These are phyloP conservation scores for Gracilinanus agilis DNA, from an alignment of 2,113 vertebrate species.

Conservation along the genomic window DNA sequence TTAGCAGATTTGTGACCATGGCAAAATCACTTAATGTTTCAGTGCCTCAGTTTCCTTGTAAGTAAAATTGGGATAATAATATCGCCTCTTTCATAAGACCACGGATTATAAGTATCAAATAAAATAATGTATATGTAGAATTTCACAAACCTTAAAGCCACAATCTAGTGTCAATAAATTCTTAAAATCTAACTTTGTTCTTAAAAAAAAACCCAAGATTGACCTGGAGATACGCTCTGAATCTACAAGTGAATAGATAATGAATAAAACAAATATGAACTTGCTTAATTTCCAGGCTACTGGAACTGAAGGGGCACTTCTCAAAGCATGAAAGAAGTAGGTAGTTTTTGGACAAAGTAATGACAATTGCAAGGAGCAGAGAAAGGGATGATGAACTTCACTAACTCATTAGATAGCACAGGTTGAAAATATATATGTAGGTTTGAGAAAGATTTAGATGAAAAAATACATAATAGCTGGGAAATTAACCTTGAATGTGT, in stretches of 20 bases:
- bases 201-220: background rate
- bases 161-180: background rate
- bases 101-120: background rate
- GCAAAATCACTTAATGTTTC: background rate
- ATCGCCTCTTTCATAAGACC: background rate
- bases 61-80: background rate
- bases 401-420: background rate
- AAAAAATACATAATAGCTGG: background rate
- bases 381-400: background rate
- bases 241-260: background rate
- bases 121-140: background rate
- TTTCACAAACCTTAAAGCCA: background rate
- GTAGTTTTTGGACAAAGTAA: background rate
- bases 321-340: constrained; percentile 22
- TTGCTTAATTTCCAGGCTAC: background rate
- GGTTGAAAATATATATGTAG: background rate
- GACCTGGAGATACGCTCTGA: background rate
- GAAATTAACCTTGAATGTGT: background rate
- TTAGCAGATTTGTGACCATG: background rate
- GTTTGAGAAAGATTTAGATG: background rate
- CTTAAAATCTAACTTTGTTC: background rate
- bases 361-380: background rate
- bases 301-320: constrained; percentile 4
- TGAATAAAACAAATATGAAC: background rate
- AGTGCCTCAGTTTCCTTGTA: background rate